Conservation (phyloP, 2,113 vertebrate species). For the Hiodon tergisus region DNA sequence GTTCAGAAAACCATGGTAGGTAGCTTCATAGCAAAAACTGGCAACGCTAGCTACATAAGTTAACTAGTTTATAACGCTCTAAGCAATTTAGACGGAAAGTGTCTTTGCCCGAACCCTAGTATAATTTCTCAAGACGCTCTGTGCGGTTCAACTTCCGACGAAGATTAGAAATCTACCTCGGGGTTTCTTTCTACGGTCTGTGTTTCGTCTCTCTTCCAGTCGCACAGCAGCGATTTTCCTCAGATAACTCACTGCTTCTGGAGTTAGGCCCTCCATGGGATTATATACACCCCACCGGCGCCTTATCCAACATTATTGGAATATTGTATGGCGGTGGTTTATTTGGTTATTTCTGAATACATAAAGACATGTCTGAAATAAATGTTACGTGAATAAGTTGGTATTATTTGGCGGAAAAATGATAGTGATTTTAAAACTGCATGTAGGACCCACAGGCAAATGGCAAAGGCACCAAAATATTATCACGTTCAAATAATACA, state of each 20-base stretch:
- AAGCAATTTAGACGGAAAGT: not conserved
- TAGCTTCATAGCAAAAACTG: no score
- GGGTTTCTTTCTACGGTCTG: conserved; percentile 43
- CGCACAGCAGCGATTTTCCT: conserved; percentile 61
- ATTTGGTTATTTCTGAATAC: not conserved
- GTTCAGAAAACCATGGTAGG: no score
- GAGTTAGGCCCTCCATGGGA: conserved; percentile 60
- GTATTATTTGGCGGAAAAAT: conserved; percentile 10
- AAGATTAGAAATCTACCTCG: conserved; percentile 34
- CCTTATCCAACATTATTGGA: conserved; percentile 44
- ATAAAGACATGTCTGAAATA: not conserved
- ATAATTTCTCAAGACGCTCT: not conserved
- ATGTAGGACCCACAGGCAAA: conserved; percentile 23
- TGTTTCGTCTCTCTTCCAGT: conserved; percentile 60
- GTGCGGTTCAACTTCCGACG: not conserved
- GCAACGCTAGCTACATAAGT: no score
- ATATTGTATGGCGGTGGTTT: not conserved
- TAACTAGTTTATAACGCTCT: no score
- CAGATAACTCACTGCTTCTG: conserved; percentile 59
- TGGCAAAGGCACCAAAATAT: conserved; percentile 7
- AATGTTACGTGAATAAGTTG: not conserved
- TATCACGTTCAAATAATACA: no score
- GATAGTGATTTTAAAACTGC: not conserved
- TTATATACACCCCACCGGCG: conserved; percentile 52
- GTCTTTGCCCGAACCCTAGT: not conserved